Evolutionary conservation across 2,888 invertebrate genomes (phyloP).

Genomic region (Tanypteryx hageni): DNA sequence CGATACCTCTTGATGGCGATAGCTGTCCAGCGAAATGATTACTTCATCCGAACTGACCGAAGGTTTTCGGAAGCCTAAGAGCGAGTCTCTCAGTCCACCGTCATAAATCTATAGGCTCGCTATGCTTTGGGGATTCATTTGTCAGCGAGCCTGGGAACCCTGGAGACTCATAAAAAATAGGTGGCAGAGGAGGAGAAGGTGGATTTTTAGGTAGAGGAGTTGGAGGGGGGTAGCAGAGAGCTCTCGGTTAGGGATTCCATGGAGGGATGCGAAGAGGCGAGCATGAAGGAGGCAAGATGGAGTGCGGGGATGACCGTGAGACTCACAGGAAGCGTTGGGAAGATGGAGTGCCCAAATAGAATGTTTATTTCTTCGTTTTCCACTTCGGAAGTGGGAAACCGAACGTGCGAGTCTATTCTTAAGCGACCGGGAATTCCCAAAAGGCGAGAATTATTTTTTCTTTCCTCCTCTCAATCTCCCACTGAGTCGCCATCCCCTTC

Average conservation of each 20-base stretch:
- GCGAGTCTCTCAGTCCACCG: conserved; percentile 48
- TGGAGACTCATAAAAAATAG: conserved; percentile 64
- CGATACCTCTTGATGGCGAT: neutral
- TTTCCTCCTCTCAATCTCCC: neutral
- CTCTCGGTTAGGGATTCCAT: conserved; percentile 12
- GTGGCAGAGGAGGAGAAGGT: conserved; percentile 51
- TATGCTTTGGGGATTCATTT: conserved; percentile 61
- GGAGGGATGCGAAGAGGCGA: neutral
- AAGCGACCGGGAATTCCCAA: conserved; percentile 57
- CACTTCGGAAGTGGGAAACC: conserved; percentile 56
- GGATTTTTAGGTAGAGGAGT: conserved; percentile 17
- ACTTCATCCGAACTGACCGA: conserved; percentile 57
- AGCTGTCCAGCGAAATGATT: conserved; percentile 19
- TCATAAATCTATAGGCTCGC: conserved; percentile 64
- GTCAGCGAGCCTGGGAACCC: conserved; percentile 63
- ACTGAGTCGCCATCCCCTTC: neutral
- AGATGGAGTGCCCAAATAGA: conserved; percentile 62
- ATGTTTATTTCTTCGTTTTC: conserved; percentile 63
- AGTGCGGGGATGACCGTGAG: conserved; percentile 49
- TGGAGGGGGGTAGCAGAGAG: neutral
- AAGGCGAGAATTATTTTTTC: conserved; percentile 48
- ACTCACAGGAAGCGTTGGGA: conserved; percentile 55
- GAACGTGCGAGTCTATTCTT: conserved; percentile 61
- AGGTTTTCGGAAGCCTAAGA: conserved; percentile 41
- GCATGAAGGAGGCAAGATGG: conserved; percentile 33